Evolutionary conservation across 2,113 vertebrate species (phyloP), one percentile per base, ranked within the genome.

Genomic region (Girardinichthys multiradiatus): DNA sequence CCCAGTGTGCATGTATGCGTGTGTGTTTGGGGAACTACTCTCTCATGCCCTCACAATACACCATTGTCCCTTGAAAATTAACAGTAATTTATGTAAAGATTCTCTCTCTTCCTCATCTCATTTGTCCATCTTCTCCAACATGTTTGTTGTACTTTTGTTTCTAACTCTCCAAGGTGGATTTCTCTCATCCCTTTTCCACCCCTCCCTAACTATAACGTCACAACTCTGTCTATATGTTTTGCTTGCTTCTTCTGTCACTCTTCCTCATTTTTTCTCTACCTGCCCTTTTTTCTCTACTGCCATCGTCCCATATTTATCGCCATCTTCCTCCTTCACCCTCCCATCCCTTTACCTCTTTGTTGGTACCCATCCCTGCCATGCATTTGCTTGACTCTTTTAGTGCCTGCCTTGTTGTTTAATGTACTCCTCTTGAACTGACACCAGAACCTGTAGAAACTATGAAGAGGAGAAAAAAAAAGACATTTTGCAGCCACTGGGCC

Each of bases 11-110:
- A 71, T 84, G 48, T 81, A 63, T 61, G 27, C 33, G 67, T 83
- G 80, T 86, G 83, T 75, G 74, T 77, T 70, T 64, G 82, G 31
- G 58, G 42, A 80, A 30, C 7, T 59, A 1, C 45, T 70, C 85
- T 90, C 86, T 90, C 89, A 91, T 89, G 80, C 81, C 62, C 79
- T 76, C 82, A 94, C 93, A 94, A 94, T 91, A 85, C 87, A 67
- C 88, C 83, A 94, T 94, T 94, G 94, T 94, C 87, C 89, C 13
- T 2, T 35, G 29, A 59, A 91, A 75, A 72, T 74, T 74, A 92
- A 85, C 77, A 85, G 89, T 94, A 93, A 95, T 94, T 94, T 94
- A 94, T 94, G 93, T 91, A 94, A 94, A 94, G 93, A 92, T 84
- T 87, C 88, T 85, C 79, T 87, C 76, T 84, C 71, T 87, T 85